phyloP scores from a whole-genome alignment of 2,113 vertebrate species.

The Pluvianellus socialis region DNA sequence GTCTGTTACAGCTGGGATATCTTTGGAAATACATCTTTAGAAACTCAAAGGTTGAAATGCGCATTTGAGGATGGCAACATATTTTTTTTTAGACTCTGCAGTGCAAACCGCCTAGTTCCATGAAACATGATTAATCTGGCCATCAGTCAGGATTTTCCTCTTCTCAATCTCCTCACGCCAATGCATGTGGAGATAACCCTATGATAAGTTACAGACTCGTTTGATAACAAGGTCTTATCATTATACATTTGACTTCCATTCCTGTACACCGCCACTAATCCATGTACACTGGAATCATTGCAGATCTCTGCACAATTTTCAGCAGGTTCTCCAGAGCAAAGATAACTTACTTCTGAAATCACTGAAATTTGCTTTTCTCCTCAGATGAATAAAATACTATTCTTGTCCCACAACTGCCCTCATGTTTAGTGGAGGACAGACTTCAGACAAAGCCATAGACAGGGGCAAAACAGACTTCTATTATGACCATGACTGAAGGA shows the following conservation, averaged over 20 bases:
- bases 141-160: not conserved
- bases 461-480: not conserved
- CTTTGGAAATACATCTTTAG: not conserved
- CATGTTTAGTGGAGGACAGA: not conserved
- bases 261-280: not conserved
- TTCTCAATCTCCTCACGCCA: not conserved
- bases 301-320: not conserved
- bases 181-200: not conserved
- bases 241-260: not conserved
- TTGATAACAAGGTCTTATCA: not conserved
- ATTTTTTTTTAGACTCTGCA: not conserved
- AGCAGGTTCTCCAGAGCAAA: not conserved
- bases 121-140: not conserved
- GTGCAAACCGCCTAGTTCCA: not conserved
- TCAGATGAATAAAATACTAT: not conserved
- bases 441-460: not conserved
- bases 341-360: not conserved
- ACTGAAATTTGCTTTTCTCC: not conserved
- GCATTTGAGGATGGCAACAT: not conserved
- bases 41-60: not conserved
- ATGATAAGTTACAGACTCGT: not conserved
- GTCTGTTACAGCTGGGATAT: not conserved
- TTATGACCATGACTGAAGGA: not conserved
- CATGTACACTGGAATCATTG: not conserved
- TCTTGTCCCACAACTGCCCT: not conserved